Conservation (phyloP, 2,797 vertebrate genomes). For the Silurus aristotelis region DNA sequence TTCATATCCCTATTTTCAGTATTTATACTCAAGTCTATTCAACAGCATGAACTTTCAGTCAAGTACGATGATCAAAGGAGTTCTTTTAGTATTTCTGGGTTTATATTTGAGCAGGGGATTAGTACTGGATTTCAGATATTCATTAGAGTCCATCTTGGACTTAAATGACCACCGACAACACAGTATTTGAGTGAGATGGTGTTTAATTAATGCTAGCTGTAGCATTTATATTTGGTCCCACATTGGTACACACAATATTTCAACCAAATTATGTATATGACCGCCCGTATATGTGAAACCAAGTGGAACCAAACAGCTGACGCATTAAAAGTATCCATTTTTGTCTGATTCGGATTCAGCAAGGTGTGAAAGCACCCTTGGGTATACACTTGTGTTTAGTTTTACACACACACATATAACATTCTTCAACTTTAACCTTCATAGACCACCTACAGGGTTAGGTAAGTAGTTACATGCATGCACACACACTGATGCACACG, state of each 20-base stretch:
- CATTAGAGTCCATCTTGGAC: no score
- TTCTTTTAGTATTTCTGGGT: no score
- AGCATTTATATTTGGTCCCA: neutral
- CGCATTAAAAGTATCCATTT: neutral
- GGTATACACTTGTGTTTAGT: neutral
- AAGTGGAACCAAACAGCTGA: neutral
- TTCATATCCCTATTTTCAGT: no score
- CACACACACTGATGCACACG: neutral
- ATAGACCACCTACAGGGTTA: conserved; percentile 33
- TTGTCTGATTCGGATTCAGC: neutral
- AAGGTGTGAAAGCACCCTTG: neutral
- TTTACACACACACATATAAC: neutral
- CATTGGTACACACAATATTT: neutral
- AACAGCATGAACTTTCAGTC: no score
- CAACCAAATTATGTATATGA: neutral
- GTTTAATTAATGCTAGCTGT: neutral
- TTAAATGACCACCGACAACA: no score
- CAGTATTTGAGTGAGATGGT: no score
- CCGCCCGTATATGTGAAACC: neutral
- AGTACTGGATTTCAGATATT: no score
- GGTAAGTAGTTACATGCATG: neutral
- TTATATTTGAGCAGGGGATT: no score
- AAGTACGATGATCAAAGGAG: no score
- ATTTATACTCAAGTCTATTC: no score
- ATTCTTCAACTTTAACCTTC: conserved; percentile 20